Evolutionary conservation across 2,888 invertebrate species (phyloP), one percentile per base, ranked within the genome.

Genomic region (Drosophila borealis): DNA sequence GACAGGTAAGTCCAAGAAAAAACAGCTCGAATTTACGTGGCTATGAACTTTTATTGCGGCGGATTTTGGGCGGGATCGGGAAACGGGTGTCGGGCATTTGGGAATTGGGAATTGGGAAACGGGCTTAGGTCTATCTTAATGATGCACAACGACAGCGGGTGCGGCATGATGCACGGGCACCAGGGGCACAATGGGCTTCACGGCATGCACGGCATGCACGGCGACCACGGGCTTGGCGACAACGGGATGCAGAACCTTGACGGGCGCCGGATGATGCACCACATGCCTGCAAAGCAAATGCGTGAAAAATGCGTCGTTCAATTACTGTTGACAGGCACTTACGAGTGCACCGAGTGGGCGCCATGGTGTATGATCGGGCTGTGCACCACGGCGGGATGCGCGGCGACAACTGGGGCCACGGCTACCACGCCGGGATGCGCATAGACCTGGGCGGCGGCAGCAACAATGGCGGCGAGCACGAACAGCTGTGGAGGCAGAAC

Each of bases 1-100:
- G 98, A 99, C 94, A 96, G 97, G 97, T 97, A 92, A 94, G 95
- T 93, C 55, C 33, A 54, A 25, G 46, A 64, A 13, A 34, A 46
- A 37, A 68, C 46, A 70, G 46, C 49, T 66, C 49, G 4, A 11
- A 61, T 70, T 72, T 80, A 72, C 78, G 48, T 81, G 71, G 65
- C 67, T 86, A 55, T 76, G 70, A 76, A 83, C 77, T 80, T 85
- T 83, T 80, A 78, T 78, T 81, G 71, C 60, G 81, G 81, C 54
- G 57, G 53, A 60, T 33, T 33, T 44, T 14, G 21, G 25, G 25
- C 50, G 62, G 59, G 37, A 34, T 21, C 37, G 21, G 70, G 56
- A 2, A 14, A 13, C 3, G 54, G 53, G 34, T 34, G 8, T n/a
- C 17, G 61, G 51, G 10, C 29, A 13, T 29, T 29, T 13, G 46